Evolutionary conservation across 1,140 invertebrate species (phyloP), one percentile per base, ranked within the genome.

Genomic region (Lordiphosa mommai): DNA sequence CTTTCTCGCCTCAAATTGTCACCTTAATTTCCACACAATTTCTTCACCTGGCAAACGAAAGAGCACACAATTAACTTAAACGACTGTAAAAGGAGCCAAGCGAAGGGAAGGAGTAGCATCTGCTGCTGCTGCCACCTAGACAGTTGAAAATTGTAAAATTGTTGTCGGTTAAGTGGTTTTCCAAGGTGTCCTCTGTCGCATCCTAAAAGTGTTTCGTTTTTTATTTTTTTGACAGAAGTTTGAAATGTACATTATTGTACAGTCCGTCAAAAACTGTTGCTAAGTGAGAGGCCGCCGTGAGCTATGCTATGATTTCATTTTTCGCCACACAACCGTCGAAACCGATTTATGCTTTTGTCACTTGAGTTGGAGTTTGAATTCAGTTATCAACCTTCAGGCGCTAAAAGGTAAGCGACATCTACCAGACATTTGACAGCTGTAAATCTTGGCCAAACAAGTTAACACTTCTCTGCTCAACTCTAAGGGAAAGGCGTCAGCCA

Each of bases 301-400:
- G 20, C 20, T 23, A 23, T 23, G 20, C 20, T 23, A 23, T 23
- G 20, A 23, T 23, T 23, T 23, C 6, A 23, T 27, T 27, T 27
- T 7, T 6, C n/a, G n/a, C 23, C 23, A 27, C 23, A 5, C 23
- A 66, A 53, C 23, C 6, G 56, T 76, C 56, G 44, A 59, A 60
- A 56, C 61, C 73, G 73, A 79, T 79, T 79, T 69, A 80, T 79
- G 74, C 74, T 66, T 73, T 79, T 77, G 73, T 79, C 73, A 72
- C 46, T 16, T 29, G 8, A 51, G 23, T 55, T 29, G 4, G 1
- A 20, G 23, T 27, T 27, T 6, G 23, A 27, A 27, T 20, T 52
- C 2, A 27, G 55, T 40, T 58, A 10, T 12, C 55, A 12, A 23
- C 46, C 60, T 27, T 12, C 12, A 13, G 58, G 60, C n/a, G 13